Base-by-base conservation (phyloP, 2,797 vertebrate genomes). In the Sparidentex hasta region DNA sequence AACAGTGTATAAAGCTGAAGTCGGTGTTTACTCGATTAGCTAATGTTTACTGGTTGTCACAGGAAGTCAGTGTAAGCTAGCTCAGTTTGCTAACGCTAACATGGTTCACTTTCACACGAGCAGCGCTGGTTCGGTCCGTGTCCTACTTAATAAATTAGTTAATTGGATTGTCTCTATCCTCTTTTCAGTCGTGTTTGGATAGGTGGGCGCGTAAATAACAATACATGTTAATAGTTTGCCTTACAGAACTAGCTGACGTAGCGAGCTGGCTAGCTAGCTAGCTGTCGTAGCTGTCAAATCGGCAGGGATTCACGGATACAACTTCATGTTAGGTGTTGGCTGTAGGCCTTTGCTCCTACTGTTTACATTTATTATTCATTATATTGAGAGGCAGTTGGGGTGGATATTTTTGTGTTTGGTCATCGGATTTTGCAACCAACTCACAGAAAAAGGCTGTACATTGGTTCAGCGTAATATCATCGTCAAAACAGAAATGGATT, bases 71-170 rank as follows among this genome's bases (percentile, higher is more conserved):
- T 2, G 7, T 4, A 12, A 29, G 67, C 43, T 81, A 86, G 51
- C 65, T 76, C 2, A 7, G 18, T 5, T 41, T 23, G 83, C 84
- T 91, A 78, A 81, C 0, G 80, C 83, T 87, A 81, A 65, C 9
- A n/a, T 64, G 47, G 46, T 62, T 67, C 14, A 46, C 25, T 27
- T 61, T 56, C 18, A 57, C 23, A 55, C 4, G 11, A n/a, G 18
- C 2, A 2, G 2, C 18, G 44, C 41, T 17, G 23, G 14, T 58
- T 71, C 27, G 11, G n/a, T n/a, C 46, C 13, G 4, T 48, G 55
- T 44, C 55, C 65, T 70, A 2, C 38, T 72, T 55, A 16, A 20
- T 56, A 51, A 69, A 58, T 27, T 7, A n/a, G 27, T 1, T 81
- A 54, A 86, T 63, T 74, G 51, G 63, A 79, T 88, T 67, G 21